Conservation (phyloP, 1,140 invertebrate species). For the Cotesia glomerata region DNA sequence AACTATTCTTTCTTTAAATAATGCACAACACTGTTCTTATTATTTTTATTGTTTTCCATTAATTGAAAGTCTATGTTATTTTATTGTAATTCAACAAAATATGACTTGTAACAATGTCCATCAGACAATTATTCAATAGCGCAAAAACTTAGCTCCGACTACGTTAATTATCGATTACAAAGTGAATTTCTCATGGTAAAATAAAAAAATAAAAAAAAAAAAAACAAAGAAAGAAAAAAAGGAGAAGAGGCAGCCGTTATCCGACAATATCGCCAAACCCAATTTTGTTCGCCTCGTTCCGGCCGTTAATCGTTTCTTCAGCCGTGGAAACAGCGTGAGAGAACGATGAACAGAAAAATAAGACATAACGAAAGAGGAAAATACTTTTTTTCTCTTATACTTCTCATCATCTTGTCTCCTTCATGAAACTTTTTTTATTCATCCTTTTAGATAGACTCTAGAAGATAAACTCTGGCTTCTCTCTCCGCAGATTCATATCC, state of each 20-base stretch:
- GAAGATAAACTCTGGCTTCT: background rate
- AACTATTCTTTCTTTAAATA: too few species aligned
- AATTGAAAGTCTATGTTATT: background rate
- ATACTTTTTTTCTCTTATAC: conserved; percentile 6
- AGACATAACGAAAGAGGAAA: background rate
- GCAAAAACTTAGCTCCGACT: background rate
- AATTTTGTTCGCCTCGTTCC: conserved; percentile 27
- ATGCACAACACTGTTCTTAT: background rate
- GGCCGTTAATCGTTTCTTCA: conserved; percentile 31
- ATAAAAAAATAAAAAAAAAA: background rate
- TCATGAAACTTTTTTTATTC: background rate
- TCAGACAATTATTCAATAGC: background rate
- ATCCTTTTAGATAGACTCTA: background rate
- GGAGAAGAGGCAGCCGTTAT: conserved; percentile 15
- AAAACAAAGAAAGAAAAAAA: background rate
- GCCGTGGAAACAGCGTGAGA: conserved; percentile 4
- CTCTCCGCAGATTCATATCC: conserved; percentile 17
- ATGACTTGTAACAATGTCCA: background rate
- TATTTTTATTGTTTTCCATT: background rate
- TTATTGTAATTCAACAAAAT: background rate
- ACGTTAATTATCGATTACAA: conserved; percentile 18
- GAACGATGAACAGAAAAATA: conserved; percentile 5
- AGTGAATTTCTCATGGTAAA: conserved; percentile 14
- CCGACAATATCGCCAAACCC: conserved; percentile 29
- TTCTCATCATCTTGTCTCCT: conserved; percentile 4